Base-by-base conservation (phyloP, 2,113 vertebrate genomes). In the Catagonus wagneri region DNA sequence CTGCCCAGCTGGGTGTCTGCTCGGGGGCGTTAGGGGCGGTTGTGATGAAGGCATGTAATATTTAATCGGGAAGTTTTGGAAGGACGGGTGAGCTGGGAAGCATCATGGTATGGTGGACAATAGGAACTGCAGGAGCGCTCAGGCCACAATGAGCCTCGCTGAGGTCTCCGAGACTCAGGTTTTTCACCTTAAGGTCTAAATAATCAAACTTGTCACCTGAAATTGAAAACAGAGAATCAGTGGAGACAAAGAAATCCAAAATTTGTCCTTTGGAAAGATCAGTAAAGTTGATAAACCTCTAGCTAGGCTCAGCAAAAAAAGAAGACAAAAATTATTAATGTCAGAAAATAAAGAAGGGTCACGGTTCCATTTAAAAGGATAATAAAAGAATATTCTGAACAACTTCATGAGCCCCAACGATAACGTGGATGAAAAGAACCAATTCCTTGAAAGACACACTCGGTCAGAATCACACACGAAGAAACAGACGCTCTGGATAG, bases 331-430 rank as follows among this genome's bases (percentile, higher is more conserved):
- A 29, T 74, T 32, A 89, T 76, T 83, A 52, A 72, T 54, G 25
- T 63, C 58, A n/a, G 58, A 27, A 74, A 44, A 83, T 56, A 81
- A 83, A 89, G 44, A 74, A n/a, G 85, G 27, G 12, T n/a, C 69
- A n/a, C 75, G 86, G 29, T 22, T 34, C 52, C 50, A 32, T 65
- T 84, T 75, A 54, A 22, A 72, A 80, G 65, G 66, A 63, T 72
- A 52, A 81, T 39, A 22, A n/a, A 74, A n/a, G 85, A 74, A 25
- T n/a, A n/a, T 56, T 39, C n/a, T 15, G 25, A 71, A 54, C 25
- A 81, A 23, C 14, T 72, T 44, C 72, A 34, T 52, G 83, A 36
- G 44, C 23, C 58, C n/a, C 68, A 56, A 39, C 32, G 66, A 25
- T n/a, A 10, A 56, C 44, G 56, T 23, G 7, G 44, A 56, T 74